A percentile compares a stretch with the other conserved stretches of the same genome.
Evolutionary conservation across 2,113 vertebrate genomes (phyloP).

Genomic region (Megaleporinus macrocephalus): DNA sequence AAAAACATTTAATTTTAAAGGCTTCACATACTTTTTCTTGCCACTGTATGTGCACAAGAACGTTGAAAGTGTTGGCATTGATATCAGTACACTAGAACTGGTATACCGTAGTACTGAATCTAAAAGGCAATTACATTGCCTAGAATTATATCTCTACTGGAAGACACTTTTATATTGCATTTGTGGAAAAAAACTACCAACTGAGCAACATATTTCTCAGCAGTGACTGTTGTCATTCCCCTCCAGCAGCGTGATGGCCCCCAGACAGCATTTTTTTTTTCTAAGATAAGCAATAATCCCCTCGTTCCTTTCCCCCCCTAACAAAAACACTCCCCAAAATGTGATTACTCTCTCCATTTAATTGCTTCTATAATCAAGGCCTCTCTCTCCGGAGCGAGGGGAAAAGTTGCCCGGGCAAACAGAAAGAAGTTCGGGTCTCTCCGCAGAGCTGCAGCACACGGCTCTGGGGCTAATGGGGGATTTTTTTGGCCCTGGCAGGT

Average conservation of each 20-base stretch:
- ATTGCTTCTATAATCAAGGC: conserved; percentile 55
- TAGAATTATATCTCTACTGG: not conserved
- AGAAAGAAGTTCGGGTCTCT: conserved; percentile 53
- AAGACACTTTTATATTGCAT: conserved; percentile 43
- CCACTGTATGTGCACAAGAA: too few relatives aligned
- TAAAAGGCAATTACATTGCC: not conserved
- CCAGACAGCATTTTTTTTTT: conserved; percentile 13
- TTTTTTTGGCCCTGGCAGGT: conserved; percentile 61
- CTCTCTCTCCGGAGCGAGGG: conserved; percentile 8
- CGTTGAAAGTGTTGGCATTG: too few relatives aligned
- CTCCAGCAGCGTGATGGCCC: conserved; percentile 25
- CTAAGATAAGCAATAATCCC: conserved; percentile 36
- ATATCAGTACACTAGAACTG: too few relatives aligned
- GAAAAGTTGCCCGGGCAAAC: conserved; percentile 42
- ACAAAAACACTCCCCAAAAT: conserved; percentile 41
- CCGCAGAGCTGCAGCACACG: conserved; percentile 54
- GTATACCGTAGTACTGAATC: too few relatives aligned
- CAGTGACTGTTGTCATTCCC: conserved; percentile 44
- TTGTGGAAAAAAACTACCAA: conserved; percentile 27
- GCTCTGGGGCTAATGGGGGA: conserved; percentile 63
- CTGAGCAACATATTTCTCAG: conserved; percentile 46
- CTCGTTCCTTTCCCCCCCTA: conserved; percentile 28
- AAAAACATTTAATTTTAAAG: too few relatives aligned
- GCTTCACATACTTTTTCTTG: too few relatives aligned
- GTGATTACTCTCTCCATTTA: conserved; percentile 45